Percentiles rank a stretch among this genome's conserved stretches.
phyloP scores from a whole-genome alignment of 2,888 invertebrate genomes.

The Zele albiditarsus region DNA sequence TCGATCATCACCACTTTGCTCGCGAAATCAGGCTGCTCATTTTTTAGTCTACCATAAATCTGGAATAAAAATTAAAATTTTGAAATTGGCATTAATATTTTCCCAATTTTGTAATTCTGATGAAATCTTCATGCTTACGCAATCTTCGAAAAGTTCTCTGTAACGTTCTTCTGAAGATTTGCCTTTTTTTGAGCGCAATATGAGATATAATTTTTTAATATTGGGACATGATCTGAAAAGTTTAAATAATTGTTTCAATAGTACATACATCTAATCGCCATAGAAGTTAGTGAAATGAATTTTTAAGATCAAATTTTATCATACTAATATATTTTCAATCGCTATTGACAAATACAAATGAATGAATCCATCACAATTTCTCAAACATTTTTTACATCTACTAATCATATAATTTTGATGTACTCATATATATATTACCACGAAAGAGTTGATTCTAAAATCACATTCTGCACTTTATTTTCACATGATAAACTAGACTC shows the following conservation, averaged over 20 bases:
- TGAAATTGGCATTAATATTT: not conserved
- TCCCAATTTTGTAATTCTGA: not conserved
- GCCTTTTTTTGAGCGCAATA: constrained; percentile 69
- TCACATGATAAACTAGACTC: too few species aligned
- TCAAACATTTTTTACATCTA: too few species aligned
- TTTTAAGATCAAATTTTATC: too few species aligned
- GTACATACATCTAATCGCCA: too few species aligned
- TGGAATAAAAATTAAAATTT: constrained; percentile 51
- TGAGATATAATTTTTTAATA: constrained; percentile 64
- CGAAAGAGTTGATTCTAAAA: too few species aligned
- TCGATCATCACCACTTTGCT: constrained; percentile 76
- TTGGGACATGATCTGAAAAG: constrained; percentile 64
- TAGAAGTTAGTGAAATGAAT: too few species aligned
- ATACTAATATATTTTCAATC: too few species aligned
- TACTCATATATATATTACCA: too few species aligned
- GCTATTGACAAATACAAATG: too few species aligned
- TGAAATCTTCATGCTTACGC: constrained; percentile 57
- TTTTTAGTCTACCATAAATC: constrained; percentile 75
- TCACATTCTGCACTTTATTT: too few species aligned
- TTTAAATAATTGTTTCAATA: not conserved
- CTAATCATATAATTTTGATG: too few species aligned
- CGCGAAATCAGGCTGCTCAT: constrained; percentile 72
- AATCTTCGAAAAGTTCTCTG: constrained; percentile 64
- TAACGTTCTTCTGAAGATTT: constrained; percentile 64
- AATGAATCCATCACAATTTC: too few species aligned